A percentile compares a stretch with the other conserved stretches of the same genome.
These are phyloP conservation scores for Yponomeuta evonymella DNA, from an alignment of 2,888 invertebrate species.

Conservation along the genomic window DNA sequence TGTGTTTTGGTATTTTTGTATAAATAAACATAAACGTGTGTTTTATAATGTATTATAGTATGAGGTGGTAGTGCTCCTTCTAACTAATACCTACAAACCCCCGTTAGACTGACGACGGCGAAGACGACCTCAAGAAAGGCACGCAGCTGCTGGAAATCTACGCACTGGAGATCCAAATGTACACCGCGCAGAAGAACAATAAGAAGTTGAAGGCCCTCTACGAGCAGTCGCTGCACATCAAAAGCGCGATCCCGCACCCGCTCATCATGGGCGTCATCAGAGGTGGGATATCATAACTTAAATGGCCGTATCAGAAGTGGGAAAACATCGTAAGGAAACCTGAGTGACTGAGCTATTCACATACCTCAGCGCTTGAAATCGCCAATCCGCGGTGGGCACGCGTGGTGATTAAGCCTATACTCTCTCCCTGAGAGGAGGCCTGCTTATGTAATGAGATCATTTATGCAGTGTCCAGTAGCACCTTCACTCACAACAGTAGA, in stretches of 20 bases:
- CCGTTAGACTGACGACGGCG: slow-evolving; percentile 93
- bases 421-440: too few relatives aligned
- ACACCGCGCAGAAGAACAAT: slow-evolving; percentile 99
- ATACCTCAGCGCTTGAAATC: too few relatives aligned
- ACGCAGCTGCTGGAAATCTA: slow-evolving; percentile 99
- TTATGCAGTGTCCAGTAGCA: too few relatives aligned
- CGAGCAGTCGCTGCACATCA: slow-evolving; percentile 98
- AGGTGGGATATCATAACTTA: slow-evolving; percentile 70
- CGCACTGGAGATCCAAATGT: slow-evolving; percentile 99
- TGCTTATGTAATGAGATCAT: too few relatives aligned
- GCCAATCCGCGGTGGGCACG: too few relatives aligned
- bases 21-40: too few relatives aligned
- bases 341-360: too few relatives aligned
- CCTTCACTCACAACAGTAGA: too few relatives aligned
- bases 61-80: not conserved
- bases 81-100: not conserved
- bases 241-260: slow-evolving; percentile 99
- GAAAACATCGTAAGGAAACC: too few relatives aligned
- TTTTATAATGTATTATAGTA: not conserved
- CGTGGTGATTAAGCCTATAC: too few relatives aligned
- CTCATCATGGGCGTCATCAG: slow-evolving; percentile 99
- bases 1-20: too few relatives aligned
- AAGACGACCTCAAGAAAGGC: slow-evolving; percentile 97
- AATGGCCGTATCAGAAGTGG: not conserved
- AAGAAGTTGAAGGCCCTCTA: slow-evolving; percentile 97